phyloP scores from a whole-genome alignment of 2,888 invertebrate genomes.

The Doris montereyensis region DNA sequence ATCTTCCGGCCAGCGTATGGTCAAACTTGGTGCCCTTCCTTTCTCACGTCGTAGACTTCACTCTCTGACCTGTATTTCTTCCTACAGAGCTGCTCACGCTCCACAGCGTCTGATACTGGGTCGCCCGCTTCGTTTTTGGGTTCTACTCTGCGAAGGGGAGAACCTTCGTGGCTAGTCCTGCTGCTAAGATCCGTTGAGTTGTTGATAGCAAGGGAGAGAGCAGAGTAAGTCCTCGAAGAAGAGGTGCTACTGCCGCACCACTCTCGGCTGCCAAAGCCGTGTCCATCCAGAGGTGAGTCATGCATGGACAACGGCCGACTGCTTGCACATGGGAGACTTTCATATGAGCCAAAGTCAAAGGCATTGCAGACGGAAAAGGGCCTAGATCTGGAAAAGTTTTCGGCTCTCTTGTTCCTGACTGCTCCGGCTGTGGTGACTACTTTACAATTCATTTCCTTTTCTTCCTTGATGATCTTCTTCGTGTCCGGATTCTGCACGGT shows the following conservation, averaged over 20 bases:
- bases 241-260: not conserved
- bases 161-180: not conserved
- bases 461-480: slow-evolving; percentile 36
- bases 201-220: not conserved
- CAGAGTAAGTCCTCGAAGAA: not conserved
- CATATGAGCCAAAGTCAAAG: not conserved
- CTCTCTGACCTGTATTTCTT: no score
- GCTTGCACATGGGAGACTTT: not conserved
- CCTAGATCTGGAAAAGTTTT: slow-evolving; percentile 34
- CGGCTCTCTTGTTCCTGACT: slow-evolving; percentile 40
- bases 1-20: no score
- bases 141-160: no score
- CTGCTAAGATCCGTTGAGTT: not conserved
- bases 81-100: no score
- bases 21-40: no score
- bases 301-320: slow-evolving; percentile 29
- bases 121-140: no score
- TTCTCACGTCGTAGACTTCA: no score
- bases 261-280: not conserved
- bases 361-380: slow-evolving; percentile 22
- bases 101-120: no score
- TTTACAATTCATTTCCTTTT: slow-evolving; percentile 37
- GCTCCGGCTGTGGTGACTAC: slow-evolving; percentile 41
- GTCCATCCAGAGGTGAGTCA: slow-evolving; percentile 17
- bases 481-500: slow-evolving; percentile 29